A percentile compares a stretch with the other conserved stretches of the same genome.
phyloP scores from a whole-genome alignment of 2,888 invertebrate genomes.

The Malacosoma neustria region DNA sequence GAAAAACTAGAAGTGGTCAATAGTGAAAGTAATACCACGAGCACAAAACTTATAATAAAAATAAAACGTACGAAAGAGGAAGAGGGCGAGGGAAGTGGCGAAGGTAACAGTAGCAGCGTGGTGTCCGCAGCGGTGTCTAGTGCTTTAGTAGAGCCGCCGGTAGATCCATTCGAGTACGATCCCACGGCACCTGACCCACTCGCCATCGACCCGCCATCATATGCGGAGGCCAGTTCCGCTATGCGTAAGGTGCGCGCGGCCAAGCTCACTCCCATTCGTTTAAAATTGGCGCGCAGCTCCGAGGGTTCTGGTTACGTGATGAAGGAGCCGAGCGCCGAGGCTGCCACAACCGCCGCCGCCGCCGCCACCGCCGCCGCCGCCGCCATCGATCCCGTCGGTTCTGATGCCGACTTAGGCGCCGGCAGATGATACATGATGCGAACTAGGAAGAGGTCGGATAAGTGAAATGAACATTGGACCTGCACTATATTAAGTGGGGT shows the following conservation, averaged over 20 bases:
- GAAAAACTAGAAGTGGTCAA: slow-evolving; percentile 68
- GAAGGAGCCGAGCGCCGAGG: slow-evolving; percentile 51
- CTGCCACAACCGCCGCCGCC: slow-evolving; percentile 23
- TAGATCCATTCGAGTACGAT: slow-evolving; percentile 63
- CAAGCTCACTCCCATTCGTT: slow-evolving; percentile 85
- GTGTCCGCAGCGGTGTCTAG: slow-evolving; percentile 39
- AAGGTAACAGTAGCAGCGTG: slow-evolving; percentile 18
- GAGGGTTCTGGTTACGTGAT: slow-evolving; percentile 83
- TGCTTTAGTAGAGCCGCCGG: slow-evolving; percentile 31
- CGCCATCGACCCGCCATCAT: slow-evolving; percentile 55
- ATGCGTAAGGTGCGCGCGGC: slow-evolving; percentile 77
- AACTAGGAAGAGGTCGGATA: slow-evolving; percentile 6
- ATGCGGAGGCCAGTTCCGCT: slow-evolving; percentile 49
- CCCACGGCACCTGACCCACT: slow-evolving; percentile 61
- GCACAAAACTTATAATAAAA: slow-evolving; percentile 83
- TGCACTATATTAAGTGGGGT: slow-evolving; percentile 16
- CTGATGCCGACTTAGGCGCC: slow-evolving; percentile 81
- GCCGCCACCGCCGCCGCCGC: slow-evolving; percentile 5
- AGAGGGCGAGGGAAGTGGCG: slow-evolving; percentile 32
- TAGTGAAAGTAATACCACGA: slow-evolving; percentile 75
- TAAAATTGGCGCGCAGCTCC: slow-evolving; percentile 88
- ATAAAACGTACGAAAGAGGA: slow-evolving; percentile 75
- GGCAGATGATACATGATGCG: slow-evolving; percentile 85
- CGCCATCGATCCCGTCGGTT: slow-evolving; percentile 18
- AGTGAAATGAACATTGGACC: slow-evolving; percentile 6